Conservation (phyloP, 1,140 invertebrate genomes). For the Papilio machaon region DNA sequence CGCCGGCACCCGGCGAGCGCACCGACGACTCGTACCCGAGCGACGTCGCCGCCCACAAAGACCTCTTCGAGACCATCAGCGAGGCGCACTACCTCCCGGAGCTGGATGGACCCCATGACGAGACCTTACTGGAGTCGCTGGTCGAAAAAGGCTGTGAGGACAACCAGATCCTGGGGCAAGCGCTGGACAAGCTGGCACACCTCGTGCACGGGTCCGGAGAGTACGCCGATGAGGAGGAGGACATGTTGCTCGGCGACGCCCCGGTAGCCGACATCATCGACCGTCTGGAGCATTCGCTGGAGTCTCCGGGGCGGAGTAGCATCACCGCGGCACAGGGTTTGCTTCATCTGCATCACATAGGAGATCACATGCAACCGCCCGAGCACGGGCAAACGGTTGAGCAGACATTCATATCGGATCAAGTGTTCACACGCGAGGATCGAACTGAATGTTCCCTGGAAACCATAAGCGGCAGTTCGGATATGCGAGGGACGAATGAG, state of each 20-base stretch:
- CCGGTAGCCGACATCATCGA: constrained; percentile 84
- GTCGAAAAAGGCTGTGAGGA: constrained; percentile 84
- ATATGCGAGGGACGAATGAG: constrained; percentile 57
- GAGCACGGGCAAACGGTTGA: constrained; percentile 57
- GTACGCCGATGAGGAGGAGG: constrained; percentile 84
- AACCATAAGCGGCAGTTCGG: constrained; percentile 50
- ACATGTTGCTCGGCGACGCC: constrained; percentile 78
- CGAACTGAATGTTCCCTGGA: constrained; percentile 59
- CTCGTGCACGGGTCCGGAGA: constrained; percentile 74
- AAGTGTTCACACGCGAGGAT: constrained; percentile 60
- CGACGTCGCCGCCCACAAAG: constrained; percentile 73
- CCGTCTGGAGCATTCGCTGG: constrained; percentile 81
- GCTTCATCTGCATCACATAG: constrained; percentile 78
- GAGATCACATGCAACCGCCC: constrained; percentile 69
- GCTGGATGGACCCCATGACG: constrained; percentile 82
- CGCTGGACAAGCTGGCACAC: constrained; percentile 75
- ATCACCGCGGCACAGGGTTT: constrained; percentile 77
- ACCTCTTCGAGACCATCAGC: constrained; percentile 80
- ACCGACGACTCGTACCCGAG: constrained; percentile 60
- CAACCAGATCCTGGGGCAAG: constrained; percentile 80
- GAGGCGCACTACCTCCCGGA: constrained; percentile 79
- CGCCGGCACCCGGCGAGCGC: constrained; percentile 49
- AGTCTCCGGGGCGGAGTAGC: constrained; percentile 75
- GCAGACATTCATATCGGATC: constrained; percentile 59
- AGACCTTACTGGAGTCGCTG: constrained; percentile 82